Conservation (phyloP, 2,888 invertebrate genomes). For the Spicauda simplicius region DNA sequence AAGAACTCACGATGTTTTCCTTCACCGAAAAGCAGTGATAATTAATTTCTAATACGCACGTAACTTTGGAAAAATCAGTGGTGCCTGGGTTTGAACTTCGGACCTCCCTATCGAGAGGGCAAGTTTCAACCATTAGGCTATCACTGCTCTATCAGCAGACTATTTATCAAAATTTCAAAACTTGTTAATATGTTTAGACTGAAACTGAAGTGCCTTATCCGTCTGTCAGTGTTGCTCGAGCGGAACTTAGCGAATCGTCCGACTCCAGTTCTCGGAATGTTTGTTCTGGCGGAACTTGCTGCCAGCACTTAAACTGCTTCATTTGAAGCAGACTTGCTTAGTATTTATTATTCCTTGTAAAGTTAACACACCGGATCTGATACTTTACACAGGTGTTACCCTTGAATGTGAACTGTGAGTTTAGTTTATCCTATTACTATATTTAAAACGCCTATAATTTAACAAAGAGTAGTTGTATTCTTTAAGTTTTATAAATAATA, state of each 20-base stretch:
- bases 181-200: constrained; percentile 17
- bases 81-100: too few relatives aligned
- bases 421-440: neutral
- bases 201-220: constrained; percentile 23
- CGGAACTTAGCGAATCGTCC: constrained; percentile 67
- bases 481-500: too few relatives aligned
- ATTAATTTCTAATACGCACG: too few relatives aligned
- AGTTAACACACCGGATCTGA: neutral
- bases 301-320: constrained; percentile 52
- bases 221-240: constrained; percentile 53
- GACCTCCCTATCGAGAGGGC: too few relatives aligned
- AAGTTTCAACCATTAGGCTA: too few relatives aligned
- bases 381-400: too few relatives aligned
- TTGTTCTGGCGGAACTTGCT: constrained; percentile 59
- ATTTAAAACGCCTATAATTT: neutral
- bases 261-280: constrained; percentile 61
- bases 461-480: too few relatives aligned
- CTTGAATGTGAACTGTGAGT: neutral
- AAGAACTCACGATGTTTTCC: too few relatives aligned
- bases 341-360: constrained; percentile 31
- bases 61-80: too few relatives aligned
- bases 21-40: too few relatives aligned
- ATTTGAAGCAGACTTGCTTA: constrained; percentile 48
- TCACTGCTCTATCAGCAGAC: neutral
- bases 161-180: constrained; percentile 4